Percentiles rank a stretch among this genome's conserved stretches.
These are phyloP conservation scores for Orientallactaga sibirica DNA, from an alignment of 2,797 vertebrate species.

Conservation along the genomic window DNA sequence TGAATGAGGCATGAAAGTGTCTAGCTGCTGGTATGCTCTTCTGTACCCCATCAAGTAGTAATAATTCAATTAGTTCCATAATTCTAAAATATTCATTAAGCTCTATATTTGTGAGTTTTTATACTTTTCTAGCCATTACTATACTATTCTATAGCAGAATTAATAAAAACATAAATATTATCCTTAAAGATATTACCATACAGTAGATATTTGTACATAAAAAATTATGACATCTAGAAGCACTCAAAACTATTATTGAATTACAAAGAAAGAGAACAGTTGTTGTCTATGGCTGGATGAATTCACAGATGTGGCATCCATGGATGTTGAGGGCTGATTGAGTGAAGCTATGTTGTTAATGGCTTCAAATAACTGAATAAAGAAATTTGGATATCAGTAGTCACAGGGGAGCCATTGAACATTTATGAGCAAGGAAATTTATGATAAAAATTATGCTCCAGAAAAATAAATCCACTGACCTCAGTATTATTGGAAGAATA, in stretches of 20 bases:
- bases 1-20: background rate
- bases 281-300: background rate
- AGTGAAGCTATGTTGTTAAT: conserved; percentile 30
- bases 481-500: conserved; percentile 73
- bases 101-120: background rate
- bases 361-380: conserved; percentile 62
- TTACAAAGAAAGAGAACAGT: conserved; percentile 5
- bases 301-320: background rate
- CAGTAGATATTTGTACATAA: background rate
- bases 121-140: background rate
- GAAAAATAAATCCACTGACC: conserved; percentile 76
- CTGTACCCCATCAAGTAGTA: background rate
- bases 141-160: background rate
- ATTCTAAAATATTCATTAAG: conserved; percentile 11
- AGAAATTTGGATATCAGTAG: conserved; percentile 48
- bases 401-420: conserved; percentile 50
- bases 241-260: background rate
- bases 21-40: background rate
- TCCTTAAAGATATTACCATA: background rate
- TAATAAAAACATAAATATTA: background rate
- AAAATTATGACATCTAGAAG: background rate
- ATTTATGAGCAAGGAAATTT: conserved; percentile 68
- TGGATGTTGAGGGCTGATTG: background rate
- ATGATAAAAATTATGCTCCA: conserved; percentile 72
- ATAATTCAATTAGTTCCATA: background rate